Percentiles rank a stretch among this genome's conserved stretches.
These are phyloP conservation scores for Agrypnus murinus DNA, from an alignment of 2,888 invertebrate species.

Conservation along the genomic window DNA sequence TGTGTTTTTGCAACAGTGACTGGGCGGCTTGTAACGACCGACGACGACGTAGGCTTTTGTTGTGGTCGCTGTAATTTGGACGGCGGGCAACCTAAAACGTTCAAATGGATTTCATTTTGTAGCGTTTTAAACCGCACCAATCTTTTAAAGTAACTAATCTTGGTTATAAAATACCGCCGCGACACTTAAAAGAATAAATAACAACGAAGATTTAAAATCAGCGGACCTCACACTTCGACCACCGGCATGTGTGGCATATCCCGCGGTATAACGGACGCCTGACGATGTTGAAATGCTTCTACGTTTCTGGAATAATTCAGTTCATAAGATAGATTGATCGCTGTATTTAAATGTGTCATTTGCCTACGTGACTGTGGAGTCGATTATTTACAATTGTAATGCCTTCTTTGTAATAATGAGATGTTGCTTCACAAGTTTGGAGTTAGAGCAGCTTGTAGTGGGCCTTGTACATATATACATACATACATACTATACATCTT, in stretches of 20 bases:
- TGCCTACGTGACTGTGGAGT: slow-evolving; percentile 31
- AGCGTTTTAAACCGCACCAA: slow-evolving; percentile 32
- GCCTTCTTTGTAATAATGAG: background rate
- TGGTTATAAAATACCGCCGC: slow-evolving; percentile 46
- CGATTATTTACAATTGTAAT: slow-evolving; percentile 40
- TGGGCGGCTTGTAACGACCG: slow-evolving; percentile 5
- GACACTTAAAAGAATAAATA: slow-evolving; percentile 53
- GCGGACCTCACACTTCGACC: slow-evolving; percentile 55
- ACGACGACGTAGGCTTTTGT: slow-evolving; percentile 1
- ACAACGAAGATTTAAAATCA: slow-evolving; percentile 50
- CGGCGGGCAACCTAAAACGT: slow-evolving; percentile 3
- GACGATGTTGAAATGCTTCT: slow-evolving; percentile 45
- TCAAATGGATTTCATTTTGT: slow-evolving; percentile 33
- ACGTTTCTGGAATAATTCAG: slow-evolving; percentile 41
- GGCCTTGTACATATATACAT: too few relatives aligned
- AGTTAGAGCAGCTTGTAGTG: slow-evolving; percentile 1
- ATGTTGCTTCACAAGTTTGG: background rate
- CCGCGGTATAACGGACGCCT: slow-evolving; percentile 41
- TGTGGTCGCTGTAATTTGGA: slow-evolving; percentile 15
- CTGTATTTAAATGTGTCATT: slow-evolving; percentile 36
- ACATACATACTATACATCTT: too few relatives aligned
- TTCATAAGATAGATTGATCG: slow-evolving; percentile 39
- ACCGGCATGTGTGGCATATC: slow-evolving; percentile 51
- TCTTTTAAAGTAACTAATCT: slow-evolving; percentile 41
- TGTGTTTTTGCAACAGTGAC: background rate